Evolutionary conservation across 2,797 vertebrate genomes (phyloP).

Genomic region (Myotis vivesi): DNA sequence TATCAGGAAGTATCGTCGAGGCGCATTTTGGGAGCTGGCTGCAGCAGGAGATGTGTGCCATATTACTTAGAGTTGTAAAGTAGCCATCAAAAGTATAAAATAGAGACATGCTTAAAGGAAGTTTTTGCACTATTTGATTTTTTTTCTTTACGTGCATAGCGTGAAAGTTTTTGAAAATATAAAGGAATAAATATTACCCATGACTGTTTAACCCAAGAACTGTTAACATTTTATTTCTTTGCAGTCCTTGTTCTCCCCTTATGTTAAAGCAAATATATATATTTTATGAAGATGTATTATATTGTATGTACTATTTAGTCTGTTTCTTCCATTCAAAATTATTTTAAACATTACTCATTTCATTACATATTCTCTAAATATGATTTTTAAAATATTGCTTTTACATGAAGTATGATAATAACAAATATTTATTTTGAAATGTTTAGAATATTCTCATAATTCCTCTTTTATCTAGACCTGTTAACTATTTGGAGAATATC

Average conservation of each 20-base stretch:
- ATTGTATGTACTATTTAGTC: background rate
- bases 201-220: background rate
- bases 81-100: background rate
- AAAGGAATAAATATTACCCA: background rate
- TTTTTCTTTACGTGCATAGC: background rate
- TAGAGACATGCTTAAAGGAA: background rate
- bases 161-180: slow-evolving; percentile 16
- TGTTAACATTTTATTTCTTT: background rate
- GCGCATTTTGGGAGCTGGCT: background rate
- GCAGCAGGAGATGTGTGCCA: background rate
- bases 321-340: background rate
- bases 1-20: background rate
- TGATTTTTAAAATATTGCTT: background rate
- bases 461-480: background rate
- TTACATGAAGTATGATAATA: background rate
- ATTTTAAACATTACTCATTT: background rate
- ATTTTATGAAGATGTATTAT: background rate
- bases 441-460: background rate
- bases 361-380: background rate
- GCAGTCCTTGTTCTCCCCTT: background rate
- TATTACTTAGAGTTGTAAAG: background rate
- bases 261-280: background rate
- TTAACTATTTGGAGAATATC: background rate
- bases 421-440: slow-evolving; percentile 23
- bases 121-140: background rate